Evolutionary conservation across 2,113 vertebrate genomes (phyloP).

Genomic region (Lophochroa leadbeateri): DNA sequence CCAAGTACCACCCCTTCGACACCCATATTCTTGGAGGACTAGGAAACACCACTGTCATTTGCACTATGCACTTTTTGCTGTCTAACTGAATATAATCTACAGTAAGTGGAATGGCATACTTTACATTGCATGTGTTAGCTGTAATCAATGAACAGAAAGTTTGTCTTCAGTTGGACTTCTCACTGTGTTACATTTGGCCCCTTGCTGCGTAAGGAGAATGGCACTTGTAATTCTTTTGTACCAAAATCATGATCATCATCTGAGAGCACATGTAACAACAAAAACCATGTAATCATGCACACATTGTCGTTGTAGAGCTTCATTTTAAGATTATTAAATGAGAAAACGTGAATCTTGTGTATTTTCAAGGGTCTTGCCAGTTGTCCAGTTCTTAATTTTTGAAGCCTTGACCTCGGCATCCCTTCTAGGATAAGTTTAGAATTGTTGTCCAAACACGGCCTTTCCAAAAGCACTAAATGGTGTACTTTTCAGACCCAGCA

Average conservation of each 20-base stretch:
- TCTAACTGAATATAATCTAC: background rate
- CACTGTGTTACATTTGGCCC: background rate
- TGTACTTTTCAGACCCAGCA: background rate
- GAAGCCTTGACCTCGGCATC: background rate
- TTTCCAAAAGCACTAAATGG: background rate
- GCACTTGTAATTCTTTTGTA: background rate
- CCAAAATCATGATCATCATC: background rate
- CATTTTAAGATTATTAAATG: background rate
- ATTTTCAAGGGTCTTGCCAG: conserved; percentile 1
- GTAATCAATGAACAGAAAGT: background rate
- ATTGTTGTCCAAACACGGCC: background rate
- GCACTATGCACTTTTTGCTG: conserved; percentile 63
- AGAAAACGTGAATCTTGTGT: background rate
- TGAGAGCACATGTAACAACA: background rate
- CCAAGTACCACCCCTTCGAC: background rate
- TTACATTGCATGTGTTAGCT: background rate
- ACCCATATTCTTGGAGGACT: background rate
- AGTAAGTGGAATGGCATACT: background rate
- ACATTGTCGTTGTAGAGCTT: background rate
- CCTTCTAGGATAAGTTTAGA: background rate
- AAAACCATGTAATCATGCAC: background rate
- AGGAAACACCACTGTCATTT: conserved; percentile 26
- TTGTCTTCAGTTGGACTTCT: conserved; percentile 6
- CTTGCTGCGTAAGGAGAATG: conserved; percentile 10
- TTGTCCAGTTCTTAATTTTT: background rate